These are phyloP conservation scores for Gephyroberyx darwinii DNA, from an alignment of 2,797 vertebrate genomes.

Conservation along the genomic window DNA sequence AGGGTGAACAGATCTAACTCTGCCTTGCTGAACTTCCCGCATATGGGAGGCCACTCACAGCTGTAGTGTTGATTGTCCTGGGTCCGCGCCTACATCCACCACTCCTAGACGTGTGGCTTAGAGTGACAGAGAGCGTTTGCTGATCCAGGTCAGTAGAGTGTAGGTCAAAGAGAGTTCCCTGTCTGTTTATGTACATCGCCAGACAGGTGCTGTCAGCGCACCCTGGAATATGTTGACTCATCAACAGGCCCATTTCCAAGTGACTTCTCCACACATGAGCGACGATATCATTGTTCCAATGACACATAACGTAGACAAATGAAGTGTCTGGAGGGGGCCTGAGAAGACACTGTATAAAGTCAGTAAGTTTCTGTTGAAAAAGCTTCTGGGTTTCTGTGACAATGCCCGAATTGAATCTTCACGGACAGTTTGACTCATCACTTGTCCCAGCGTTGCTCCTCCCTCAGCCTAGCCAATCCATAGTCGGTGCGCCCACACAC, in stretches of 20 bases:
- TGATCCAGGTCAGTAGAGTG: slow-evolving; percentile 73
- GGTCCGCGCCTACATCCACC: slow-evolving; percentile 47
- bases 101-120: slow-evolving; percentile 58
- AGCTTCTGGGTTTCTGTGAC: neutral
- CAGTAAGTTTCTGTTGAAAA: neutral
- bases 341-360: too few species aligned
- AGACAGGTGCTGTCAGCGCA: slow-evolving; percentile 59
- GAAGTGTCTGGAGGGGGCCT: neutral
- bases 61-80: slow-evolving; percentile 26
- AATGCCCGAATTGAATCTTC: too few species aligned
- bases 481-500: too few species aligned
- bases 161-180: slow-evolving; percentile 65
- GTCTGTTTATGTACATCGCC: slow-evolving; percentile 70
- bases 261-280: slow-evolving; percentile 59
- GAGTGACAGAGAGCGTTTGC: slow-evolving; percentile 69
- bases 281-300: slow-evolving; percentile 1
- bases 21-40: slow-evolving; percentile 16
- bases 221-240: slow-evolving; percentile 63
- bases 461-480: neutral
- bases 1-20: slow-evolving; percentile 38
- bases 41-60: slow-evolving; percentile 35
- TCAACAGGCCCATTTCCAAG: slow-evolving; percentile 66
- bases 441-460: neutral
- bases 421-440: neutral
- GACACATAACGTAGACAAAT: slow-evolving; percentile 29